These are phyloP conservation scores for Ellobius talpinus DNA, from an alignment of 2,113 vertebrate species.

Conservation along the genomic window DNA sequence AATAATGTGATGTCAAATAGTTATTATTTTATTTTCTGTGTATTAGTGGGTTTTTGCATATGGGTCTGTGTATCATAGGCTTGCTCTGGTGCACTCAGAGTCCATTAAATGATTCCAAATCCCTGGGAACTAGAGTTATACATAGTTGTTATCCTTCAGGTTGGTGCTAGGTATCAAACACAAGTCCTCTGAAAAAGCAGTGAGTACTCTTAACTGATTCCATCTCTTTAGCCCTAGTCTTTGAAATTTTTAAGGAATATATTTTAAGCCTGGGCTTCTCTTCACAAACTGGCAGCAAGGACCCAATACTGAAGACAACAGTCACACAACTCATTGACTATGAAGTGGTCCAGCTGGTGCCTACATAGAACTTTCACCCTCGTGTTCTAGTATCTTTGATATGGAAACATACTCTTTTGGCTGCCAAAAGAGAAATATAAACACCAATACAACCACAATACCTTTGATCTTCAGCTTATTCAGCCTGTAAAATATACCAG, in stretches of 20 bases:
- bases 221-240: neutral
- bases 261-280: neutral
- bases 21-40: neutral
- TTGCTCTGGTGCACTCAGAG: neutral
- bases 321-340: neutral
- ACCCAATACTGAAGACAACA: neutral
- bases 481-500: no score
- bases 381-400: neutral
- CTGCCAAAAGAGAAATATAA: no score
- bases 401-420: no score
- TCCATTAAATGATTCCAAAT: neutral
- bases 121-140: neutral
- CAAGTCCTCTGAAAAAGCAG: neutral
- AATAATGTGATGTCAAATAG: neutral
- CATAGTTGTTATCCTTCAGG: neutral
- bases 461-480: no score
- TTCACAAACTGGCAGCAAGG: neutral
- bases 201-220: neutral
- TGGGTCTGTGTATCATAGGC: neutral
- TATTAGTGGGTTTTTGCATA: neutral
- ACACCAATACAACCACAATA: no score
- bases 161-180: neutral
- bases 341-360: neutral
- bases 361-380: neutral
- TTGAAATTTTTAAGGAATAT: neutral